Evolutionary conservation across 1,140 invertebrate genomes (phyloP), one percentile per base, ranked within the genome.

Genomic region (Drosophila nigrodunni): DNA sequence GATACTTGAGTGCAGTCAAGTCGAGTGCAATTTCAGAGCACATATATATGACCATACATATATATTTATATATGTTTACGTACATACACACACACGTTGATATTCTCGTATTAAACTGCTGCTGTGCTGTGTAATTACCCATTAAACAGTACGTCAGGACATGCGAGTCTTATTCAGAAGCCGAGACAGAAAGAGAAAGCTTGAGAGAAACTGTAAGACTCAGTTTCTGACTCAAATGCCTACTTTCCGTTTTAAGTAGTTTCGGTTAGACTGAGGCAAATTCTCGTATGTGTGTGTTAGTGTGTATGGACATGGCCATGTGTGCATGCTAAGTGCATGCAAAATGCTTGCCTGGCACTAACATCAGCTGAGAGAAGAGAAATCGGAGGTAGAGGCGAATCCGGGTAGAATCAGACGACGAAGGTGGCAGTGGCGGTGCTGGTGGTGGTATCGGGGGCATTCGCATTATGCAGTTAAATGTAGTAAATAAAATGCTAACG

Each of bases 401-500:
- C 7, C 5, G 54, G 35, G 21, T 30, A 15, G 13, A 58, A 41
- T 7, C 44, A 61, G 44, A 35, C 55, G 59, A 62, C 15, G 44
- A 49, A 18, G 13, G 30, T 18, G 37, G 46, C 46, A 10, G 30
- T 30, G 37, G 47, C n/a, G 4, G 2, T 25, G 44, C 49, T 13
- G 46, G 25, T 34, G 13, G 34, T 18, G 37, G 46, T 39, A 10
- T 15, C 25, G 37, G 47, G 9, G 35, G 61, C 61, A 66, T 61
- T 76, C 68, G 55, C 64, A 79, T 82, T 79, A 83, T 82, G 79
- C 85, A 83, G 83, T 88, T 87, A 88, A 88, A 88, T 88, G 83
- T 82, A 82, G 69, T 78, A 88, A 88, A 83, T 87, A 88, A 87
- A 88, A 87, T 80, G 83, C 77, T 74, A 79, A 88, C 83, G 78